Evolutionary conservation across 2,113 vertebrate genomes (phyloP), one percentile per base, ranked within the genome.

Genomic region (Syrrhaptes paradoxus): DNA sequence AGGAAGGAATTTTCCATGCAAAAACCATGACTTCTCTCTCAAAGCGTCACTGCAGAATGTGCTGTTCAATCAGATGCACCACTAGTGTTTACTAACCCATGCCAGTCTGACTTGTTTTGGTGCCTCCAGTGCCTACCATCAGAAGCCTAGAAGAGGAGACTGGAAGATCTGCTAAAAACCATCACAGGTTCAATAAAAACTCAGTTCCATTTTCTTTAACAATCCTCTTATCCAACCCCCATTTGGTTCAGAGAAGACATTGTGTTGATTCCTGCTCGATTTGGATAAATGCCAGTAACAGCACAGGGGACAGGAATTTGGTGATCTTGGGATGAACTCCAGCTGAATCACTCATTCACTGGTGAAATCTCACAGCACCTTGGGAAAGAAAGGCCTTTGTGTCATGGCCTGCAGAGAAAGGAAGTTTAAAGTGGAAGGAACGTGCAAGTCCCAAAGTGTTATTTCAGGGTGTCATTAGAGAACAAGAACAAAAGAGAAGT

Each of bases 1-100:
- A 62, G 79, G 57, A 76, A 86, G 57, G 67, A 92, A 92, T 87
- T 89, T 84, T 95, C 86, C 65, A 67, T 48, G 48, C 65, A 67
- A 75, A 88, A 28, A 2, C 4, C 51, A 52, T 62, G 46, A 58
- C 46, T 80, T 41, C 31, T 63, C 43, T 74, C 75, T 59, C 31
- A 72, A 55, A 92, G 38, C 4, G 0, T 34, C 32, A 7, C 65
- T 81, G 83, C 59, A 87, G 73, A 90, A 77, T 1, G 2, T 24
- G 43, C 48, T 92, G 34, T 17, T 94, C 45, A 49, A 18, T 32
- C 29, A 81, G 16, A 48, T 28, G 34, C 21, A 57, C 18, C 32
- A 32, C 29, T 18, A 9, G 9, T 18, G 17, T 34, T 61, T n/a
- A 25, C 73, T 78, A 65, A 75, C 13, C 65, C 7, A 0, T 21